Conservation (phyloP, 2,113 vertebrate genomes). For the Cnemophilus loriae region DNA sequence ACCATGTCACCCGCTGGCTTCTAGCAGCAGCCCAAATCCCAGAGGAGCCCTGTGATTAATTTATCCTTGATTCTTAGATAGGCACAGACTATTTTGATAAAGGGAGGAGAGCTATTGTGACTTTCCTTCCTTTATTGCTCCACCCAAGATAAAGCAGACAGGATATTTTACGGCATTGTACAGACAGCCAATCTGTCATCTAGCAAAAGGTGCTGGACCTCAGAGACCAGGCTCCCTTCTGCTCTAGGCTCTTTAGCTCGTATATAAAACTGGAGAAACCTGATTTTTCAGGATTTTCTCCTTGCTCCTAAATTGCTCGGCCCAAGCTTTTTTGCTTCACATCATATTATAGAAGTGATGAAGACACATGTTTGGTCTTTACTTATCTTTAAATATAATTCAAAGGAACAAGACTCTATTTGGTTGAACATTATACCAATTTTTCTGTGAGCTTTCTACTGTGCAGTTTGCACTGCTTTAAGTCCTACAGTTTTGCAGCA, state of each 20-base stretch:
- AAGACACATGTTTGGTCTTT: neutral
- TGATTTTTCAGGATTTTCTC: neutral
- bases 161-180: slow-evolving; percentile 45
- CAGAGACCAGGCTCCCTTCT: neutral
- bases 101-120: slow-evolving; percentile 59
- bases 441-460: neutral
- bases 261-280: neutral
- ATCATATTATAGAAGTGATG: neutral
- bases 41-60: slow-evolving; percentile 13
- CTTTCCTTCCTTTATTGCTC: slow-evolving; percentile 55
- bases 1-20: neutral
- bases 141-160: slow-evolving; percentile 63
- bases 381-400: neutral
- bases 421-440: neutral
- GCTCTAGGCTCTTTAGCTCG: neutral
- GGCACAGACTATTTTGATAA: slow-evolving; percentile 63
- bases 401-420: neutral
- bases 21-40: neutral
- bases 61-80: slow-evolving; percentile 48
- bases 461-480: neutral
- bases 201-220: neutral
- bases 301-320: neutral
- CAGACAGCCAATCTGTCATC: neutral
- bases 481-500: neutral
- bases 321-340: neutral